Conservation (phyloP, 2,888 invertebrate species). For the Volucella bombylans region DNA sequence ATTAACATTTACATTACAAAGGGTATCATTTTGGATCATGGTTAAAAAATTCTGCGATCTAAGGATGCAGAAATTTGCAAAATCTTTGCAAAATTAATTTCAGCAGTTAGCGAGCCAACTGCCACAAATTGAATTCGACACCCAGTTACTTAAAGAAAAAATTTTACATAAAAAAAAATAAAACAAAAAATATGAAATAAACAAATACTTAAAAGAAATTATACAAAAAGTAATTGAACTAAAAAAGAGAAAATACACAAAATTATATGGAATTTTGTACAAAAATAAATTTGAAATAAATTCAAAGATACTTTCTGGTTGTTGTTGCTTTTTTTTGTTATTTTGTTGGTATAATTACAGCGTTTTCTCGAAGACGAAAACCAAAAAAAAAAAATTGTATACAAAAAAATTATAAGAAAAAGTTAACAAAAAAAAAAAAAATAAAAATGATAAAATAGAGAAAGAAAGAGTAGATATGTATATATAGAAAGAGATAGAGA, state of each 20-base stretch:
- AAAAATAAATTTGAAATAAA: constrained; percentile 42
- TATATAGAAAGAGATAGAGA: constrained; percentile 74
- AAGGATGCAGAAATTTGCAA: constrained; percentile 63
- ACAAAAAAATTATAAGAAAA: constrained; percentile 24
- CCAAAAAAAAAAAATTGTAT: constrained; percentile 14
- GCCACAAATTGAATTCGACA: constrained; percentile 16
- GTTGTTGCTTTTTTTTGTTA: constrained; percentile 55
- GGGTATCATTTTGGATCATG: constrained; percentile 37
- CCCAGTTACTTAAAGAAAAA: constrained; percentile 42
- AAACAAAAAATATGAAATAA: constrained; percentile 32
- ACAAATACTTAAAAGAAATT: constrained; percentile 32
- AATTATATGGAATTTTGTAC: constrained; percentile 51
- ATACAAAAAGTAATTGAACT: constrained; percentile 74
- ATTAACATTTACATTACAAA: constrained; percentile 17
- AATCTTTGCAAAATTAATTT: constrained; percentile 51
- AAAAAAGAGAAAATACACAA: constrained; percentile 38
- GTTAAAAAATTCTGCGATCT: constrained; percentile 43
- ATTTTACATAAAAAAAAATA: constrained; percentile 25
- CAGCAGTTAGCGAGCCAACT: too few species aligned
- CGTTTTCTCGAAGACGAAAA: constrained; percentile 28
- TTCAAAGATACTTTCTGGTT: constrained; percentile 26
- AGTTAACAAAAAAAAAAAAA: constrained; percentile 61
- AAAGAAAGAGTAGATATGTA: constrained; percentile 56
- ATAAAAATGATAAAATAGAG: constrained; percentile 58
- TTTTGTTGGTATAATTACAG: constrained; percentile 45